phyloP scores from a whole-genome alignment of 2,888 invertebrate species.

The Anticlea derivata region DNA sequence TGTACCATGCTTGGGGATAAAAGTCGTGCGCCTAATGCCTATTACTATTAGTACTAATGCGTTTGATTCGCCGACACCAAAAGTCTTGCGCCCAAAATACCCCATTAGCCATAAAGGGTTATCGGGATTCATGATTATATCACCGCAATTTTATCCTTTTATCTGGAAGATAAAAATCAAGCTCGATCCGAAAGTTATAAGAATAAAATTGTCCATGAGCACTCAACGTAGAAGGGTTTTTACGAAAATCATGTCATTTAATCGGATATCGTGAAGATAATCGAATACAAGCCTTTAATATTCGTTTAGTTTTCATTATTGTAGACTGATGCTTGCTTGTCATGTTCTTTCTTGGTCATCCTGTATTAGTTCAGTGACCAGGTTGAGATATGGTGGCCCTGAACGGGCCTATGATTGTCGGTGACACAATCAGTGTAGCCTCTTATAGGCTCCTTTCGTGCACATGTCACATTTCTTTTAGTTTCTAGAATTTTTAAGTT shows the following conservation, averaged over 20 bases:
- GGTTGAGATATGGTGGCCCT: too few relatives aligned
- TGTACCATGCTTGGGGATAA: too few relatives aligned
- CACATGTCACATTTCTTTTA: too few relatives aligned
- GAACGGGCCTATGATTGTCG: too few relatives aligned
- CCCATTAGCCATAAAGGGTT: conserved; percentile 23
- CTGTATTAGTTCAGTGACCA: too few relatives aligned
- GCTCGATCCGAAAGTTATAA: conserved; percentile 12
- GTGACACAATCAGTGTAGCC: too few relatives aligned
- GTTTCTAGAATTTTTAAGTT: too few relatives aligned
- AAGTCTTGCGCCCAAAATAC: conserved; percentile 12
- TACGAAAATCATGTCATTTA: conserved; percentile 22
- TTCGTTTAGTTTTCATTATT: conserved; percentile 7
- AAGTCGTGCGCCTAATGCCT: too few relatives aligned
- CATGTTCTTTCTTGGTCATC: too few relatives aligned
- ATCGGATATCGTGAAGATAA: conserved; percentile 6
- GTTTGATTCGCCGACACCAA: conserved; percentile 23
- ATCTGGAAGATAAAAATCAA: conserved; percentile 20
- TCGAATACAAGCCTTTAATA: conserved; percentile 4
- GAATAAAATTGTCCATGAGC: conserved; percentile 18
- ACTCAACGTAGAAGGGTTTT: conserved; percentile 20
- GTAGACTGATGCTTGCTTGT: too few relatives aligned
- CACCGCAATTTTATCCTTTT: conserved; percentile 22
- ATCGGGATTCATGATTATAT: conserved; percentile 28
- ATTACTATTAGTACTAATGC: conserved; percentile 18
- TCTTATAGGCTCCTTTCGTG: too few relatives aligned